Percentiles rank a stretch among this genome's conserved stretches.
These are phyloP conservation scores for Emydura subglobosa DNA, from an alignment of 2,113 vertebrate species.

Conservation along the genomic window DNA sequence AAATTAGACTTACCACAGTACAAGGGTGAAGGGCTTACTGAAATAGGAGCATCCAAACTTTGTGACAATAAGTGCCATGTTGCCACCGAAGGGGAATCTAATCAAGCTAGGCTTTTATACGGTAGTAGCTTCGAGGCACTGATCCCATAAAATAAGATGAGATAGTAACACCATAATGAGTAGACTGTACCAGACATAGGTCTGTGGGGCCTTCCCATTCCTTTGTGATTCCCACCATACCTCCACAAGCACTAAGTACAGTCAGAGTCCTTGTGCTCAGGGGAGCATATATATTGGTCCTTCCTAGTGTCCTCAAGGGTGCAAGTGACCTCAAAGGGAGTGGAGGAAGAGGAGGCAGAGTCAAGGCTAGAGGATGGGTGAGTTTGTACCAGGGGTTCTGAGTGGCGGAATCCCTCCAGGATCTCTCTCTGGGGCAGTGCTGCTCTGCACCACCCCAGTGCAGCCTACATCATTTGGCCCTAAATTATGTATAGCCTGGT, in stretches of 20 bases:
- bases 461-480: too few species aligned
- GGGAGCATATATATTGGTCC: neutral
- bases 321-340: neutral
- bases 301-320: neutral
- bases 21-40: neutral
- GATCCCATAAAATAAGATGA: neutral
- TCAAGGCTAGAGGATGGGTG: accelerated
- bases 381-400: neutral
- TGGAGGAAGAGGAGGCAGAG: neutral
- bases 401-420: neutral
- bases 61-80: neutral
- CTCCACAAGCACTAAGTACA: neutral
- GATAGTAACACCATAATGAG: too few species aligned
- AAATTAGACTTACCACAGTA: too few species aligned
- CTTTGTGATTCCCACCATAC: accelerated
- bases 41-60: too few species aligned
- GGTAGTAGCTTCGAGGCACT: too few species aligned
- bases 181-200: accelerated
- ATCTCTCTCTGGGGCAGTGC: accelerated
- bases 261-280: neutral
- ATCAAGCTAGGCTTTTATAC: neutral
- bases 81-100: neutral
- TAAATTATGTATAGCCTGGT: accelerated
- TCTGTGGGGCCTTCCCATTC: neutral
- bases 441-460: accelerated